A percentile compares a stretch with the other conserved stretches of the same genome.
Conservation (phyloP, 2,113 vertebrate genomes). For the Zeus faber region DNA sequence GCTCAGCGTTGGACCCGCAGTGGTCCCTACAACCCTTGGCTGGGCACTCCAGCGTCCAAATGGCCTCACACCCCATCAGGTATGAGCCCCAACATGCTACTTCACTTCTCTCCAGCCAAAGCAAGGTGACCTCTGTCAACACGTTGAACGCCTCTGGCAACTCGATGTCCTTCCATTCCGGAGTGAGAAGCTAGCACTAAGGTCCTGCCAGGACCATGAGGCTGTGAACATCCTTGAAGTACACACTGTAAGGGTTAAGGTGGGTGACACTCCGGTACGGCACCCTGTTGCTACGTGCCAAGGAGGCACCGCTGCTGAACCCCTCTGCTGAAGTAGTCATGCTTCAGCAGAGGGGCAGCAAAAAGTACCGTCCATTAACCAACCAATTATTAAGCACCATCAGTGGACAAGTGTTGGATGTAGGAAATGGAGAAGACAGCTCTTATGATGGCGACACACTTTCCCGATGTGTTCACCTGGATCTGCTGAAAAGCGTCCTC, state of each 20-base stretch:
- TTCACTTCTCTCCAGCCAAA: not conserved
- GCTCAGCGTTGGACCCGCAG: not conserved
- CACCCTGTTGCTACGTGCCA: not conserved
- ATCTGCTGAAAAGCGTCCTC: too few species aligned
- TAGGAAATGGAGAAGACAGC: conserved; percentile 40
- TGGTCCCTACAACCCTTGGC: conserved; percentile 1
- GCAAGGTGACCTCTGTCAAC: not conserved
- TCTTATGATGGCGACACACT: too few species aligned
- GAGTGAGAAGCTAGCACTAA: not conserved
- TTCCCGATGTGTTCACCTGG: too few species aligned
- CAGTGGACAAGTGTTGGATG: conserved; percentile 47
- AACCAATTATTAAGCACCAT: too few species aligned
- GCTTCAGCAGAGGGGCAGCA: too few species aligned
- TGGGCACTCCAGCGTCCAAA: not conserved
- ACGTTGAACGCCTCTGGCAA: not conserved
- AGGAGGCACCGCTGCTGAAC: not conserved
- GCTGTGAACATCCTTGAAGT: not conserved
- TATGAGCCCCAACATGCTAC: too few species aligned
- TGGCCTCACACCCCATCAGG: not conserved
- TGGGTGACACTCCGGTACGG: not conserved
- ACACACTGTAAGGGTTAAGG: not conserved
- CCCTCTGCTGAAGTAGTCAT: not conserved
- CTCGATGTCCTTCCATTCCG: not conserved
- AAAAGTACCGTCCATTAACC: too few species aligned
- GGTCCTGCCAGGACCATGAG: not conserved